phyloP scores from a whole-genome alignment of 2,113 vertebrate species.

The Nycticorax nycticorax region DNA sequence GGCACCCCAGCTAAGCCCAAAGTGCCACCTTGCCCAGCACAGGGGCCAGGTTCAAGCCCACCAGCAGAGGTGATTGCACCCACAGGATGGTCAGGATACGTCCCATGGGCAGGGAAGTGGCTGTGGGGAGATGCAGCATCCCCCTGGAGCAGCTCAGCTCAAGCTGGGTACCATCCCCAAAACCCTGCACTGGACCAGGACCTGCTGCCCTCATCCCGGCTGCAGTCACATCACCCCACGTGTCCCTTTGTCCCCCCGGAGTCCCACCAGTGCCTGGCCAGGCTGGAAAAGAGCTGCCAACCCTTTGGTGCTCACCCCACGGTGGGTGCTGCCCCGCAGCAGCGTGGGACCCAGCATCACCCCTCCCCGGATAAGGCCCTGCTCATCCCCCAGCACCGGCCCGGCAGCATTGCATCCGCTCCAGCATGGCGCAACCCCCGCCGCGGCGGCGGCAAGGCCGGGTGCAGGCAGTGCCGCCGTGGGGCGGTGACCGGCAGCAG shows the following conservation, averaged over 20 bases:
- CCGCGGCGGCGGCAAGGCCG: fast-evolving
- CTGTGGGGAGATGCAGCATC: neutral
- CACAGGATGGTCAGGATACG: fast-evolving
- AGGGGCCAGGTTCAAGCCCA: neutral
- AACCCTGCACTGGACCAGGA: neutral
- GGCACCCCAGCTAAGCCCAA: neutral
- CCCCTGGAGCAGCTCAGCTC: fast-evolving
- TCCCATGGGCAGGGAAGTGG: neutral
- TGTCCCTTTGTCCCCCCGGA: neutral
- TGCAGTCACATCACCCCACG: neutral
- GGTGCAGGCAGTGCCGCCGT: fast-evolving
- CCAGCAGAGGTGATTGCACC: neutral
- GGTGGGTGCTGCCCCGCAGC: neutral
- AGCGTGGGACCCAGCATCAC: neutral
- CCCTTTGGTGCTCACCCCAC: neutral
- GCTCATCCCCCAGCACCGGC: neutral
- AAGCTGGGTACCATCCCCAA: neutral
- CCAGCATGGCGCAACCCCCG: neutral
- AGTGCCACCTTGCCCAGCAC: neutral
- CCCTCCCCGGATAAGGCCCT: neutral
- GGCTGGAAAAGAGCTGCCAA: neutral
- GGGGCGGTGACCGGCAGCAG: fast-evolving
- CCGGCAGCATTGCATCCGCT: neutral
- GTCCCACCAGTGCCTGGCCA: neutral
- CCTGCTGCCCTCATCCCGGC: neutral